These are phyloP conservation scores for Parus major DNA, from an alignment of 2,113 vertebrate species.

Conservation along the genomic window DNA sequence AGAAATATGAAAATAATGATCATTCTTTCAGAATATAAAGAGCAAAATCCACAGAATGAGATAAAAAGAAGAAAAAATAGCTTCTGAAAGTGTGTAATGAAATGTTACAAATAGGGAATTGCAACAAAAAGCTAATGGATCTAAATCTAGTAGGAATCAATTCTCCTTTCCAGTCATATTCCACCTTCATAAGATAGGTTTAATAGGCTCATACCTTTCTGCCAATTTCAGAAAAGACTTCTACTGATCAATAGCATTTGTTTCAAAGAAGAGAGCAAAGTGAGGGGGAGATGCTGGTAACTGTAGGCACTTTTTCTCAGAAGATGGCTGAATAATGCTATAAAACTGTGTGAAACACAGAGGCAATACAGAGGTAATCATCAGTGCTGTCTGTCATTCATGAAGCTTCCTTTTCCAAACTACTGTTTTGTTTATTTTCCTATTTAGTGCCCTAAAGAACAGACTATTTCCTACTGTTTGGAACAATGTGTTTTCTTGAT, in stretches of 20 bases:
- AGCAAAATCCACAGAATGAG: not conserved
- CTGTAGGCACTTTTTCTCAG: not conserved
- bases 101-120: slow-evolving; percentile 16
- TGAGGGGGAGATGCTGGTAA: not conserved
- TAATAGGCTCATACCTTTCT: slow-evolving; percentile 31
- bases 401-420: slow-evolving; percentile 23
- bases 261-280: slow-evolving; percentile 14
- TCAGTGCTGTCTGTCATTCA: not conserved
- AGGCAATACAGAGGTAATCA: not conserved
- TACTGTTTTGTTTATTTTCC: not conserved
- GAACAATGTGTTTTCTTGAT: not conserved
- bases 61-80: not conserved
- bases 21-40: not conserved
- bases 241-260: slow-evolving; percentile 31
- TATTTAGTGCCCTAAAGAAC: not conserved
- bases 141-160: slow-evolving; percentile 24
- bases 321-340: not conserved
- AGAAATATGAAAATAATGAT: not conserved
- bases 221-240: slow-evolving; percentile 25
- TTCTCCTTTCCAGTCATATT: slow-evolving; percentile 45
- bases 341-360: not conserved
- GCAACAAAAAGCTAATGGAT: not conserved
- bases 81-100: not conserved
- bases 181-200: slow-evolving; percentile 25
- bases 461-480: not conserved